Conservation (phyloP, 1,140 invertebrate species). For the Pogonognathellus flavescens region DNA sequence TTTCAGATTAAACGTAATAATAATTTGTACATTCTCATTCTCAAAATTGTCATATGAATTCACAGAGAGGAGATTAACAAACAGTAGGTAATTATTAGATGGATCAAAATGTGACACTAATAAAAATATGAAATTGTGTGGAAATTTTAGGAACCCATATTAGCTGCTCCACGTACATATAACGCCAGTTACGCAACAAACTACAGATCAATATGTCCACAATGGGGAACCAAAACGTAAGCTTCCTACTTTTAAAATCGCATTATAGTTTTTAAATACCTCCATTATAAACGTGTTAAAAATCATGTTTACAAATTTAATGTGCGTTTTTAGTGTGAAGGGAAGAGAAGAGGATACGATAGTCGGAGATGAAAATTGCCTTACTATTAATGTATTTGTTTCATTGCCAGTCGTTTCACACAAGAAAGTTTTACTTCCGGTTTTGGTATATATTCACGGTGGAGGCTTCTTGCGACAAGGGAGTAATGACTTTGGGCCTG, state of each 20-base stretch:
- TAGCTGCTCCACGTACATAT: background rate
- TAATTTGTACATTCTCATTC: background rate
- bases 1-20: background rate
- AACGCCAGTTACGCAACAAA: slow-evolving; percentile 4
- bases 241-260: background rate
- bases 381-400: slow-evolving; percentile 70
- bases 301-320: background rate
- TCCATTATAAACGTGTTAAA: background rate
- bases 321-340: background rate
- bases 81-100: too few species aligned
- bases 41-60: too few species aligned
- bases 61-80: too few species aligned
- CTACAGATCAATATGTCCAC: background rate
- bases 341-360: background rate
- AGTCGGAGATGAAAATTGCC: slow-evolving; percentile 69
- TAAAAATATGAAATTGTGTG: background rate
- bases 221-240: slow-evolving; percentile 9
- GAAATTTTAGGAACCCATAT: background rate
- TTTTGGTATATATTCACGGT: slow-evolving; percentile 65
- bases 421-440: slow-evolving; percentile 45
- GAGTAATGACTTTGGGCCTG: slow-evolving; percentile 21
- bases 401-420: slow-evolving; percentile 59
- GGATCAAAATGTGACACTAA: background rate
- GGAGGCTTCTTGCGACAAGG: slow-evolving; percentile 60
- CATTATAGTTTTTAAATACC: too few species aligned